These are phyloP conservation scores for rat (Rattus norvegicus) DNA, from an alignment of 2,113 vertebrate species.

Conservation along the genomic window DNA sequence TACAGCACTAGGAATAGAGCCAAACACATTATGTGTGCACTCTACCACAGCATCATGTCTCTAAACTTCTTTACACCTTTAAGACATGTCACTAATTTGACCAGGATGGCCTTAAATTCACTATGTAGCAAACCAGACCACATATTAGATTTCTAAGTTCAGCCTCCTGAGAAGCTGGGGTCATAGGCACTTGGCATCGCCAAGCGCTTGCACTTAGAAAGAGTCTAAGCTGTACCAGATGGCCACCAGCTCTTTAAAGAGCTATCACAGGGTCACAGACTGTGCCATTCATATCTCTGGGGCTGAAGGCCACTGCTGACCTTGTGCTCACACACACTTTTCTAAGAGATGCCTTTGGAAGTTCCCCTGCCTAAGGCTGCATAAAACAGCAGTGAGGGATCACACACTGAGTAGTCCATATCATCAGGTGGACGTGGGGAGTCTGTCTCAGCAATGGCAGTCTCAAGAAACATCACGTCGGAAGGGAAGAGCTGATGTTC, in stretches of 20 bases:
- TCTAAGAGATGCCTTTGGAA: background rate
- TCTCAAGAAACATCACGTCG: background rate
- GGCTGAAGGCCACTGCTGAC: background rate
- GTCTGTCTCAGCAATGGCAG: background rate
- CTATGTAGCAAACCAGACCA: background rate
- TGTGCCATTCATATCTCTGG: background rate
- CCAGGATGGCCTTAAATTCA: background rate
- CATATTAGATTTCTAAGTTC: too few relatives aligned
- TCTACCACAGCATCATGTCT: background rate
- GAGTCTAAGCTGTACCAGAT: background rate
- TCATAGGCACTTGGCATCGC: too few relatives aligned
- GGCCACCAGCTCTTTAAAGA: conserved; percentile 25
- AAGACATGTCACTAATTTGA: background rate
- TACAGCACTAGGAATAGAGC: background rate
- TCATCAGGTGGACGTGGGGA: background rate
- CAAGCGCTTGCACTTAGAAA: background rate
- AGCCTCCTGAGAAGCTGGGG: background rate
- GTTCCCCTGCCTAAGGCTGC: background rate
- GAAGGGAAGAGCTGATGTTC: background rate
- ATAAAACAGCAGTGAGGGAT: background rate
- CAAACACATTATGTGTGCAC: background rate
- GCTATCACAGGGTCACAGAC: background rate
- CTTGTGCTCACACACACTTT: background rate
- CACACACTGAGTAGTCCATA: background rate
- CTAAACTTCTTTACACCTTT: background rate